Evolutionary conservation across 2,888 invertebrate genomes (phyloP).

Genomic region (Eremobia ochroleuca): DNA sequence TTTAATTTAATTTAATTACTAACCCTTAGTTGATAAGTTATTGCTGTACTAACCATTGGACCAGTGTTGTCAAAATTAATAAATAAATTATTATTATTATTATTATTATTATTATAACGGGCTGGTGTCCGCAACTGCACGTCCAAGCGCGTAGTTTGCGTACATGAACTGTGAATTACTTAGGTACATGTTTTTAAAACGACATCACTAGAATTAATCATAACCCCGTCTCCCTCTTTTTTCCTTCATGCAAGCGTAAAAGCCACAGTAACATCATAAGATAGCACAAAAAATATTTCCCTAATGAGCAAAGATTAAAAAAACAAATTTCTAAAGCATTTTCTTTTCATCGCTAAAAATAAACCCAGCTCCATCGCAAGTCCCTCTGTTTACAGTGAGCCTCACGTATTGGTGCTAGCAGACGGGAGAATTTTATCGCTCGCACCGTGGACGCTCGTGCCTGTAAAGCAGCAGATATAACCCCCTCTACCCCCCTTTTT

Average conservation of each 20-base stretch:
- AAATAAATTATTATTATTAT: too few species aligned
- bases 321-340: conserved; percentile 26
- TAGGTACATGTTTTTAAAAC: background rate
- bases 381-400: conserved; percentile 36
- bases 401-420: conserved; percentile 52
- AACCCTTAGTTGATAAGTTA: too few species aligned
- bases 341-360: conserved; percentile 34
- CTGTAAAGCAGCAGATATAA: conserved; percentile 77
- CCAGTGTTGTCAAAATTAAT: too few species aligned
- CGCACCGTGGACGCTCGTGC: conserved; percentile 71
- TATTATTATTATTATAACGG: too few species aligned
- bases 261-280: background rate
- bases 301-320: conserved; percentile 32
- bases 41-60: too few species aligned
- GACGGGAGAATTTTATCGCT: conserved; percentile 73
- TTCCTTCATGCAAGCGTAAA: background rate
- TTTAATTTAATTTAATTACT: too few species aligned
- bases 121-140: background rate
- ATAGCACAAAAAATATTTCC: conserved; percentile 3
- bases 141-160: background rate
- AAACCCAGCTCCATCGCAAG: conserved; percentile 7
- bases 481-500: conserved; percentile 59
- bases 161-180: background rate
- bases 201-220: background rate
- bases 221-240: background rate